phyloP scores from a whole-genome alignment of 2,113 vertebrate species.

The Thalassoma bifasciatum region DNA sequence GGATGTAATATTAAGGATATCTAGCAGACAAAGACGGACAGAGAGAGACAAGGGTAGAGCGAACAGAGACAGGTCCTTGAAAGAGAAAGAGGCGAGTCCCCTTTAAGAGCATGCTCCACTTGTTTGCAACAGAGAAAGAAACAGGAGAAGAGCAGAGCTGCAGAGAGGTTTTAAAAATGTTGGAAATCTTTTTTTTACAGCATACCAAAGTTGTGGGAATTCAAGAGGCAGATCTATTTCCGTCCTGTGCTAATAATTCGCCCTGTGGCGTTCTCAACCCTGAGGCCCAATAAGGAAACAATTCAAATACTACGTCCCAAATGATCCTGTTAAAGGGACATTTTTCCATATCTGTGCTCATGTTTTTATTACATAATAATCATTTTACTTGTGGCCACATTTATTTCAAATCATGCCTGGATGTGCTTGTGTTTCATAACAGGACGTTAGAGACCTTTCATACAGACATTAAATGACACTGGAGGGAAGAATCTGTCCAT shows the following conservation, averaged over 20 bases:
- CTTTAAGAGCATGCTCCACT: constrained; percentile 62
- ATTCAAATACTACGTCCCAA: not conserved
- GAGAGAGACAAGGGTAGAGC: constrained; percentile 9
- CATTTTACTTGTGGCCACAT: too few species aligned
- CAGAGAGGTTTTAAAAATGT: constrained; percentile 27
- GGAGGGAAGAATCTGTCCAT: too few species aligned
- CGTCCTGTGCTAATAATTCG: constrained; percentile 29
- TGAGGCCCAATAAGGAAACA: not conserved
- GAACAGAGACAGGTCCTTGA: constrained; percentile 26
- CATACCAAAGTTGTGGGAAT: constrained; percentile 53
- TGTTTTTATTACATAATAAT: too few species aligned
- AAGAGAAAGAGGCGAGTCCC: constrained; percentile 21
- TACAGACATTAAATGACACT: not conserved
- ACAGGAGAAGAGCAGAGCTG: constrained; percentile 23
- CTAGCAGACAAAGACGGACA: constrained; percentile 21
- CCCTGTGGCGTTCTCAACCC: constrained; percentile 17
- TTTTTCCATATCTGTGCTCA: too few species aligned
- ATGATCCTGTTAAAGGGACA: not conserved
- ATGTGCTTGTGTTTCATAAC: too few species aligned
- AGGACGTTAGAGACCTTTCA: not conserved
- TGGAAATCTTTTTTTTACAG: constrained; percentile 13
- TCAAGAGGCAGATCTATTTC: constrained; percentile 44
- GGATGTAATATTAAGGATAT: constrained; percentile 39
- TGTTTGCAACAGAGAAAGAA: constrained; percentile 36
- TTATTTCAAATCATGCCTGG: too few species aligned